Conservation (phyloP, 2,888 invertebrate species). For the Euspilapteryx auroguttella region DNA sequence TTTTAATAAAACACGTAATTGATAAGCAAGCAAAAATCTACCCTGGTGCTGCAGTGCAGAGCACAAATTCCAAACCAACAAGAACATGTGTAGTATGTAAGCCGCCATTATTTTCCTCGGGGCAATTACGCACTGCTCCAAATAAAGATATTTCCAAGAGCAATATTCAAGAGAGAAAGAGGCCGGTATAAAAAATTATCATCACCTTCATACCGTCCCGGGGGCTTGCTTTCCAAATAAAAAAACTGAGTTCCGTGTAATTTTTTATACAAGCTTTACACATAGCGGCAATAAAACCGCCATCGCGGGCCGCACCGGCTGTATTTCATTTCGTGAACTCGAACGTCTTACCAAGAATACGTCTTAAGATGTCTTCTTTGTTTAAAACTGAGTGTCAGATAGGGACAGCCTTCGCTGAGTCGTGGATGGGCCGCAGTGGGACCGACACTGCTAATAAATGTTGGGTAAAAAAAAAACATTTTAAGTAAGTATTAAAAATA, state of each 20-base stretch:
- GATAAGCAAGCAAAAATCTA: too few species aligned
- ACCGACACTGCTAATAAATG: too few species aligned
- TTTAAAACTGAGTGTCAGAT: neutral
- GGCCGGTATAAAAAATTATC: constrained; percentile 30
- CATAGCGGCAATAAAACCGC: constrained; percentile 46
- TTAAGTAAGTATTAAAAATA: too few species aligned
- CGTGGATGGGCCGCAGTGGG: too few species aligned
- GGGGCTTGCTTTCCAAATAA: constrained; percentile 19
- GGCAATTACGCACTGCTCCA: constrained; percentile 21
- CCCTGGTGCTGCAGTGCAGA: too few species aligned
- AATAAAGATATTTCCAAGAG: constrained; percentile 30
- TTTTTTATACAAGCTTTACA: constrained; percentile 50
- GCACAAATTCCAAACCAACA: too few species aligned
- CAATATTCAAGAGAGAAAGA: constrained; percentile 23
- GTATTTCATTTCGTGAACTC: constrained; percentile 54
- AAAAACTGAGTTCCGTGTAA: constrained; percentile 37
- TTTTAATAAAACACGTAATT: too few species aligned
- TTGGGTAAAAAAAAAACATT: too few species aligned
- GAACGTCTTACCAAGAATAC: too few species aligned
- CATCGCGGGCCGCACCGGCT: constrained; percentile 25
- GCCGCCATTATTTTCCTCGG: constrained; percentile 18
- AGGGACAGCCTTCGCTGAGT: too few species aligned
- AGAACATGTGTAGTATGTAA: too few species aligned
- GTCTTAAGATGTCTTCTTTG: too few species aligned
- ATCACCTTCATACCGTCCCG: constrained; percentile 22